Base-by-base conservation (phyloP, 2,888 invertebrate species). In the Megaustenia siamemsis region DNA sequence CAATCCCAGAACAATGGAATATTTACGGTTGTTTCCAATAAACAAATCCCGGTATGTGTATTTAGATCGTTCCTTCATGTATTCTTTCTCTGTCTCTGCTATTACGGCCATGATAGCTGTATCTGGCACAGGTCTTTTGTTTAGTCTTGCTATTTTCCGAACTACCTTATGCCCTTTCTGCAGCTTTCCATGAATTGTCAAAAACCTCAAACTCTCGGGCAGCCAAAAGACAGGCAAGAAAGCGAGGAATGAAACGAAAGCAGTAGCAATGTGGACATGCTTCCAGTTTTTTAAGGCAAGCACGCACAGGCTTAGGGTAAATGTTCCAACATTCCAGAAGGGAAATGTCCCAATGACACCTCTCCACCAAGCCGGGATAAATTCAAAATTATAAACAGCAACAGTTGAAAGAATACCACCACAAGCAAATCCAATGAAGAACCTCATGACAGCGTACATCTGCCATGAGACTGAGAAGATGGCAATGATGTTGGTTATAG, bases 381-480 rank as follows among this genome's bases (percentile, higher is more conserved):
- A 87, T 71, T 88, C 88, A 38, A 86, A 76, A 2, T 86, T 83
- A 35, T 83, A 79, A 10, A 83, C 60, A 49, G 76, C 82, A 53
- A 49, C 80, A 15, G 81, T 69, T 4, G 81, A 56, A 18, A 86
- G 40, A 40, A 86, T 56, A 45, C 83, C 85, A 21, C 87, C 88
- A 40, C 35, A n/a, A 5, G 53, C 43, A 49, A 82, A 45, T 0
- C 86, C 90, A 24, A 89, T 79, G 15, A 89, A 32, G 86, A 89
- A 89, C 24, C 89, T 66, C 0, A 89, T 63, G 3, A 82, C 88
- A 2, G 90, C 88, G 63, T 89, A 91, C 88, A 91, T 89, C 76
- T 88, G 83, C 90, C 90, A 90, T 76, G 84, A 86, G 10, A 86
- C 76, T 2, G 90, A 88, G 81, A 90, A 90, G 18, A 88, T 88